A percentile compares a stretch with the other conserved stretches of the same genome.
Conservation (phyloP, 2,113 vertebrate species). For the Limnothrissa miodon region DNA sequence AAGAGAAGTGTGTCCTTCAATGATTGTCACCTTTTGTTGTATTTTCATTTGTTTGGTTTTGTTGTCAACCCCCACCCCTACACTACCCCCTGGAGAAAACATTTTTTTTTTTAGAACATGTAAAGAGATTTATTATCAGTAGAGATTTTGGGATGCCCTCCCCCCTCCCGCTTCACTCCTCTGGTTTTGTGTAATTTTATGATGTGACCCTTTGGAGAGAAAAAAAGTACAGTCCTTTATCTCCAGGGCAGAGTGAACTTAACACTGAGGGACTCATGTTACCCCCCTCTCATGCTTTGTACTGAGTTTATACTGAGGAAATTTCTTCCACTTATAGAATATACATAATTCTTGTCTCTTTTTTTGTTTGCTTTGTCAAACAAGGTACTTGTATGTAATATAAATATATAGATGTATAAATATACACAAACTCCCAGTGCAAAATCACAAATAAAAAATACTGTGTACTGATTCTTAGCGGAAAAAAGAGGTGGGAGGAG, state of each 20-base stretch:
- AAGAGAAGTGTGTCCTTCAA: constrained; percentile 95
- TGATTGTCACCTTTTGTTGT: constrained; percentile 63
- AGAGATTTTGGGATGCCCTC: constrained; percentile 27
- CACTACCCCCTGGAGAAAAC: background rate
- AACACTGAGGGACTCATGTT: constrained; percentile 20
- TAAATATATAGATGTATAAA: constrained; percentile 30
- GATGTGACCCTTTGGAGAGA: background rate
- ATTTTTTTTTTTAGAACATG: constrained; percentile 33
- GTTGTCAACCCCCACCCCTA: background rate
- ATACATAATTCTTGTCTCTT: constrained; percentile 26
- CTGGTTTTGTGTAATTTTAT: constrained; percentile 40
- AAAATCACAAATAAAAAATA: constrained; percentile 20
- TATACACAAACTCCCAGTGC: constrained; percentile 22
- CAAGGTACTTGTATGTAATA: constrained; percentile 63
- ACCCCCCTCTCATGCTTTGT: constrained; percentile 45
- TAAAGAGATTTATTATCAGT: constrained; percentile 49
- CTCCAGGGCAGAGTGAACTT: constrained; percentile 27
- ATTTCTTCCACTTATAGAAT: constrained; percentile 41
- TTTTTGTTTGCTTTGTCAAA: constrained; percentile 46
- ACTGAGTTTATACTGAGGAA: constrained; percentile 57
- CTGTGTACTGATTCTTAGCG: constrained; percentile 6
- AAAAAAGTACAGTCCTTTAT: constrained; percentile 22
- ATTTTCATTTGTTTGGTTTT: background rate
- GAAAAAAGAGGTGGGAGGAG: background rate
- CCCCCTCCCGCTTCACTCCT: no score